Evolutionary conservation across 1,140 invertebrate genomes (phyloP).

Genomic region (Theocolax elegans): DNA sequence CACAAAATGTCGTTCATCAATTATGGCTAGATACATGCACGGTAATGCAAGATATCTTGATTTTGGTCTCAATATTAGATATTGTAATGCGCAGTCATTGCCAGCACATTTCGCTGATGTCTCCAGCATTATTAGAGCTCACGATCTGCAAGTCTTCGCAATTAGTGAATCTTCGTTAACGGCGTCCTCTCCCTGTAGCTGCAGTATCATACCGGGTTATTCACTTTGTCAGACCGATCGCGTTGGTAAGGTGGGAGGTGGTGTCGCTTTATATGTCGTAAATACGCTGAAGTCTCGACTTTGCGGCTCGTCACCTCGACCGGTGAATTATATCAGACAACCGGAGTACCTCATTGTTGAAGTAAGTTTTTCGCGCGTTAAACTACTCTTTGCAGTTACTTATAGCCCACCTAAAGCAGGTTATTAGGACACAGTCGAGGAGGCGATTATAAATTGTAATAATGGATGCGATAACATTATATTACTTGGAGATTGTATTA

Average conservation of each 20-base stretch:
- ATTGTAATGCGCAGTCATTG: too few species aligned
- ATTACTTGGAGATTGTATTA: too few species aligned
- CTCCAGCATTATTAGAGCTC: not conserved
- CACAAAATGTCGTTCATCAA: too few species aligned
- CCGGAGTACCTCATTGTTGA: not conserved
- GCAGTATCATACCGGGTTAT: not conserved
- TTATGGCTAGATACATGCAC: not conserved
- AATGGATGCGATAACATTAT: too few species aligned
- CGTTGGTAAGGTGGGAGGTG: not conserved
- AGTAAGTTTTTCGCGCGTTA: too few species aligned
- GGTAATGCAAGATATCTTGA: not conserved
- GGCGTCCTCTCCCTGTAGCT: not conserved
- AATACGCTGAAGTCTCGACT: not conserved
- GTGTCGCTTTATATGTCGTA: not conserved
- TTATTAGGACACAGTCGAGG: too few species aligned
- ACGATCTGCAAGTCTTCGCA: not conserved
- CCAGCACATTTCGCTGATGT: not conserved
- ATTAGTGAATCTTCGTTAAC: slow-evolving; percentile 1
- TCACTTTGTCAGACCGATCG: not conserved
- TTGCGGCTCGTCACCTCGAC: not conserved
- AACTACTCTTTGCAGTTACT: too few species aligned
- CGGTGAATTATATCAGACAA: not conserved
- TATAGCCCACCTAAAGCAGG: too few species aligned
- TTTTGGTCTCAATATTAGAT: not conserved
- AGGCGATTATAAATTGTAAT: too few species aligned